Evolutionary conservation across 2,113 vertebrate species (phyloP).

Genomic region (Conger conger): DNA sequence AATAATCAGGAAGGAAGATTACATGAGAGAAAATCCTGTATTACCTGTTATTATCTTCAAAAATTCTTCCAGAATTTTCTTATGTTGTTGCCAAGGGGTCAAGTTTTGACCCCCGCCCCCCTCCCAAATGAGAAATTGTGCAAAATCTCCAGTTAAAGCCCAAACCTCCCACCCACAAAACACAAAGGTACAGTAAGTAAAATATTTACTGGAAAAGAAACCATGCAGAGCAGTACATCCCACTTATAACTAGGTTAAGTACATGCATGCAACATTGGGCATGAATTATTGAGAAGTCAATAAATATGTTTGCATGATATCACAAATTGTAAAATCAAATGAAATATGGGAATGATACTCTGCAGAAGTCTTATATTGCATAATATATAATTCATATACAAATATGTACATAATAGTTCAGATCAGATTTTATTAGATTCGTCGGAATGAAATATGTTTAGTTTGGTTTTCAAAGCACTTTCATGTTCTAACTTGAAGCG

Average conservation of each 20-base stretch:
- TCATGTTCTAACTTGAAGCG: not conserved
- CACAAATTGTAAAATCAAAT: not conserved
- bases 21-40: no score
- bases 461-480: not conserved
- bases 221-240: not conserved
- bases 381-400: not conserved
- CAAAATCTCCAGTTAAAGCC: no score
- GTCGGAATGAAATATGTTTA: not conserved
- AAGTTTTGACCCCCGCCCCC: no score
- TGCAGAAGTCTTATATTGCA: not conserved
- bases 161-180: no score
- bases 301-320: not conserved
- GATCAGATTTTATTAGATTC: no score
- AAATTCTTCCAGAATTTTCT: no score
- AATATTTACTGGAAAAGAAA: no score
- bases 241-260: conserved; percentile 1
- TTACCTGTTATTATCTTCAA: no score
- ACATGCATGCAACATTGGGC: not conserved
- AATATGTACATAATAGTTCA: not conserved
- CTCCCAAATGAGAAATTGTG: no score
- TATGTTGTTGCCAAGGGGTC: no score
- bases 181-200: no score
- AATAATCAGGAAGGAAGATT: no score
- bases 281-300: not conserved
- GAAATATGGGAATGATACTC: not conserved